Base-by-base conservation (phyloP, 2,888 invertebrate species). In the Gonocerus acuteangulatus region DNA sequence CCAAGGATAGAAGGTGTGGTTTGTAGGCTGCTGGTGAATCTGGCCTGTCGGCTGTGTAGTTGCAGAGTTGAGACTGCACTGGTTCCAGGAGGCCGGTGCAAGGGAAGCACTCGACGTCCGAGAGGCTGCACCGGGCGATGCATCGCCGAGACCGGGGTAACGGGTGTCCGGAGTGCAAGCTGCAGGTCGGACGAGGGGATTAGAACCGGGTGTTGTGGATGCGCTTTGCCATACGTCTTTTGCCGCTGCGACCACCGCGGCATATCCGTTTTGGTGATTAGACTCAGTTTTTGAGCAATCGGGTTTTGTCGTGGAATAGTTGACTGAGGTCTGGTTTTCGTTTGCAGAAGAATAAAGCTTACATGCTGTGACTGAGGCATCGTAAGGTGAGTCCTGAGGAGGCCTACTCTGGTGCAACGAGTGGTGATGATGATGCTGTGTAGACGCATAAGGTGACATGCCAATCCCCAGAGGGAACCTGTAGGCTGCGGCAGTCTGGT, bases 1-100 rank as follows among this genome's bases (percentile, higher is more conserved):
- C 94, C 94, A 94, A 71, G 94, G 94, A 79, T 94, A 94, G 81
- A 94, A 94, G 74, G 92, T 92, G 83, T 93, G 92, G 78, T 83
- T 84, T 76, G 87, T 82, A 79, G 89, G 89, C 78, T 92, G 92
- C 74, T 79, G 80, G 77, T 91, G 90, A 69, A 90, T 86, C 74
- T 87, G 90, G 71, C 89, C 49, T 67, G 81, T 81, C 11, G 71
- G 67, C 68, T 85, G 83, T 76, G 86, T 85, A 73, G 87, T 83
- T 67, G 87, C 85, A 67, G 89, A 81, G 73, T 89, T 89, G 73
- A 91, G 80, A 70, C 87, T 83, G 79, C 91, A 91, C 76, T 89
- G 89, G 78, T 89, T 89, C 88, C 91, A 90, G 67, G 89, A 88
- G 62, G 84, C 78, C 57, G 69, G 70, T 52, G 69, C 70, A 44